Percentiles rank a stretch among this genome's conserved stretches.
Evolutionary conservation across 1,140 invertebrate genomes (phyloP).

Genomic region (Drosophila yakuba): DNA sequence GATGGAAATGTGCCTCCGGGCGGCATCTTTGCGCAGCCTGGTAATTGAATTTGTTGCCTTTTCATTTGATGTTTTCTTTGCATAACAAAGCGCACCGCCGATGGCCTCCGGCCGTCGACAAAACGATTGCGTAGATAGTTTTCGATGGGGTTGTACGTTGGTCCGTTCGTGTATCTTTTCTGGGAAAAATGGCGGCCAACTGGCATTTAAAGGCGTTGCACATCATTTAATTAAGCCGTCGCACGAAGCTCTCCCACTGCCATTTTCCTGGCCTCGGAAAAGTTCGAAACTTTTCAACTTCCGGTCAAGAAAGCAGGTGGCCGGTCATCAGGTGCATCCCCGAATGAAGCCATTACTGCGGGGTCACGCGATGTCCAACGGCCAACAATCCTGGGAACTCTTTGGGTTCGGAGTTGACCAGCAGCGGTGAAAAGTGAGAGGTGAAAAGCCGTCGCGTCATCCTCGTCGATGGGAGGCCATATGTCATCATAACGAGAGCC

Average conservation of each 20-base stretch:
- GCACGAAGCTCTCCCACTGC: constrained; percentile 49
- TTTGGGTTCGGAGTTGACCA: constrained; percentile 37
- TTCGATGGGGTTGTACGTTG: constrained; percentile 22
- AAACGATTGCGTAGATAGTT: constrained; percentile 62
- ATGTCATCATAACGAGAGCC: constrained; percentile 74
- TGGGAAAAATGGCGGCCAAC: constrained; percentile 62
- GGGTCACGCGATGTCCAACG: constrained; percentile 57
- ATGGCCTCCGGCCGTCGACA: constrained; percentile 28
- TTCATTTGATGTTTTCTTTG: constrained; percentile 65
- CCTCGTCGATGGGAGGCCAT: constrained; percentile 64
- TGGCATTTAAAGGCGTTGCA: constrained; percentile 31
- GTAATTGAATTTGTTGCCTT: constrained; percentile 81
- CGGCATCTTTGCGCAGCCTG: constrained; percentile 54
- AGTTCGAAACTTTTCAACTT: constrained; percentile 83
- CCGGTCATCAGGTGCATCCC: constrained; percentile 77
- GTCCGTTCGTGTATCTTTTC: constrained; percentile 10
- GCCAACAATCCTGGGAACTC: constrained; percentile 58
- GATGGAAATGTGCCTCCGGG: constrained; percentile 33
- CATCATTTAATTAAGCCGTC: constrained; percentile 77
- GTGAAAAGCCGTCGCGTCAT: constrained; percentile 77
- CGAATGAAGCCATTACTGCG: constrained; percentile 71
- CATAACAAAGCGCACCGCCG: constrained; percentile 65
- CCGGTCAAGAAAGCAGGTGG: constrained; percentile 81
- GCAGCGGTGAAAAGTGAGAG: constrained; percentile 65
- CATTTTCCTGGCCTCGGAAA: constrained; percentile 30